These are phyloP conservation scores for Eucera pruinosa DNA, from an alignment of 2,888 invertebrate species.

Conservation along the genomic window DNA sequence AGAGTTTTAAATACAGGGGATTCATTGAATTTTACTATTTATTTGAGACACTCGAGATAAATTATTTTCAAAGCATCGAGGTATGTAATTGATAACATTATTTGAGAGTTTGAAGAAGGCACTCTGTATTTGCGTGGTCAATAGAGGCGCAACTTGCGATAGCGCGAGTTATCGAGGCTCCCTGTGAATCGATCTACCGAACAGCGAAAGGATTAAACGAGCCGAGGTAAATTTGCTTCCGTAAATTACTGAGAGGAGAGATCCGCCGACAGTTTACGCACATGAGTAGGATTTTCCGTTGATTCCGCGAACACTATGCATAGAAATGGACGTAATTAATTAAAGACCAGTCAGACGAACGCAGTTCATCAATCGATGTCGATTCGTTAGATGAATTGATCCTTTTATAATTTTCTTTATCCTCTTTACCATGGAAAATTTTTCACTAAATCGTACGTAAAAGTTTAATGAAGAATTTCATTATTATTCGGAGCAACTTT, in stretches of 20 bases:
- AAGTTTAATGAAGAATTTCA: no score
- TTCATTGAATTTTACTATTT: no score
- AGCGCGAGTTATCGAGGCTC: background rate
- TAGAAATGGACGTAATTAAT: constrained; percentile 47
- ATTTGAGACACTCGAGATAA: background rate
- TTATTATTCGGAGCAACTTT: no score
- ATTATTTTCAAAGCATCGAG: background rate
- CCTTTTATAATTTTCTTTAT: no score
- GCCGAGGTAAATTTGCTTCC: constrained; percentile 6
- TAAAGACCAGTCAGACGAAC: background rate
- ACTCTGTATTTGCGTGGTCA: constrained; percentile 20
- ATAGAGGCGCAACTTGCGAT: no score
- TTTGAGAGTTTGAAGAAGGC: constrained; percentile 4
- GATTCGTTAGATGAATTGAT: background rate
- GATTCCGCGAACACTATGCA: constrained; percentile 37
- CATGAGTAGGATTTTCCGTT: constrained; percentile 12
- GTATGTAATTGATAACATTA: constrained; percentile 20
- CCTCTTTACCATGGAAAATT: no score
- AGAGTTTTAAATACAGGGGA: no score
- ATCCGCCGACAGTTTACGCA: constrained; percentile 3
- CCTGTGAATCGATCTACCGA: constrained; percentile 17
- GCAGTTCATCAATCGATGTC: background rate
- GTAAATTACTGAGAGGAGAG: background rate
- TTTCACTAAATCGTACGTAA: no score
- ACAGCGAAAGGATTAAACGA: constrained; percentile 11